Evolutionary conservation across 2,113 vertebrate species (phyloP).

Genomic region (Porphyrio hochstetteri): DNA sequence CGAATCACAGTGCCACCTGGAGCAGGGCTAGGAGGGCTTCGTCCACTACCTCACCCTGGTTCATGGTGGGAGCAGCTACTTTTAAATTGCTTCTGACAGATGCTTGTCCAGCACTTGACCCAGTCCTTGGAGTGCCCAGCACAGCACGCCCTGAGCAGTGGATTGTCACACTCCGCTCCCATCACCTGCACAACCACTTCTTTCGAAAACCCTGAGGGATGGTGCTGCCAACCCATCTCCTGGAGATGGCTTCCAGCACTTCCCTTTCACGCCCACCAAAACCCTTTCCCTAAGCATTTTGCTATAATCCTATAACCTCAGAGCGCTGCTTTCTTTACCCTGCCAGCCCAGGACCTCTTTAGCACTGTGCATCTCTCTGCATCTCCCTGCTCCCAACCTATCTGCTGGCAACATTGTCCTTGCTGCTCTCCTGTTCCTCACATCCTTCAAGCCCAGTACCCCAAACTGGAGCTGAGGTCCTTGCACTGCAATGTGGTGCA

Average conservation of each 20-base stretch:
- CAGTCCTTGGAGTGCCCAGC: background rate
- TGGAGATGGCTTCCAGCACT: background rate
- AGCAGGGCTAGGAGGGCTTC: background rate
- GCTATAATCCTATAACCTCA: background rate
- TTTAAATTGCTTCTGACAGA: background rate
- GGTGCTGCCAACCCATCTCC: background rate
- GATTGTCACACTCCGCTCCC: background rate
- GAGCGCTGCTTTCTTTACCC: background rate
- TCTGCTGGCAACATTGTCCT: background rate
- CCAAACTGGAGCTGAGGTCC: background rate
- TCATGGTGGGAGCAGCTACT: background rate
- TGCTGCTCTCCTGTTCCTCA: background rate
- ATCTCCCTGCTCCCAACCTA: background rate
- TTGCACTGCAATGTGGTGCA: background rate
- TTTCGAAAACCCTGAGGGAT: background rate
- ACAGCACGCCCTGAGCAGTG: accelerated
- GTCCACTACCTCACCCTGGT: background rate
- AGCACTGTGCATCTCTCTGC: background rate
- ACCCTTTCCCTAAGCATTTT: background rate
- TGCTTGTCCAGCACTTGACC: background rate
- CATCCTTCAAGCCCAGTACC: accelerated
- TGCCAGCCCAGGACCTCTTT: background rate
- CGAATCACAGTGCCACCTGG: background rate
- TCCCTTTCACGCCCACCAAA: background rate
- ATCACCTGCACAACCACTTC: background rate